These are phyloP conservation scores for Brenthis daphne DNA, from an alignment of 2,888 invertebrate genomes.

Conservation along the genomic window DNA sequence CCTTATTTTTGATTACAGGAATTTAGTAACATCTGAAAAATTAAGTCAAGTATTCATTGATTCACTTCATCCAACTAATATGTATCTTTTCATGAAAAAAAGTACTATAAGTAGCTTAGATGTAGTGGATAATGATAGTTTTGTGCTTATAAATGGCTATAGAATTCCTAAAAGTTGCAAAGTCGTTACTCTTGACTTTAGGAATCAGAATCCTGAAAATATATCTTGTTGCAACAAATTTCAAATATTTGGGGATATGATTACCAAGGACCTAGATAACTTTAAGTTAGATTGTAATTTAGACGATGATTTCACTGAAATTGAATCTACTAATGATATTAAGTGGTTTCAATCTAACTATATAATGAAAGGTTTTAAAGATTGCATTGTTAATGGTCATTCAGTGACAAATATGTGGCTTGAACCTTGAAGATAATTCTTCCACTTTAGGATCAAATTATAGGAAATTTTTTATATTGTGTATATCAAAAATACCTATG, in stretches of 20 bases:
- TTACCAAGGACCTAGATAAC: slow-evolving; percentile 48
- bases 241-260: slow-evolving; percentile 66
- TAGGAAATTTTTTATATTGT: slow-evolving; percentile 15
- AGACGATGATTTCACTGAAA: slow-evolving; percentile 55
- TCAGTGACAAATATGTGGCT: slow-evolving; percentile 80
- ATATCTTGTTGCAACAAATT: slow-evolving; percentile 69
- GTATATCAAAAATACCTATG: slow-evolving; percentile 19
- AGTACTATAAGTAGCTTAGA: slow-evolving; percentile 48
- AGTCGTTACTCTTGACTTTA: slow-evolving; percentile 65
- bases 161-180: slow-evolving; percentile 65
- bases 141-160: slow-evolving; percentile 61
- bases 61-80: slow-evolving; percentile 70
- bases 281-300: slow-evolving; percentile 44
- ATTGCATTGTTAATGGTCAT: slow-evolving; percentile 78
- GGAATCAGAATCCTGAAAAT: slow-evolving; percentile 51
- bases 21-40: slow-evolving; percentile 71
- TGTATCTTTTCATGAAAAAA: slow-evolving; percentile 77
- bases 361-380: slow-evolving; percentile 83
- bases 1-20: slow-evolving; percentile 51
- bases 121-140: slow-evolving; percentile 61
- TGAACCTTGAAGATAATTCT: slow-evolving; percentile 43
- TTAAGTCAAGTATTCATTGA: slow-evolving; percentile 67
- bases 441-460: not conserved
- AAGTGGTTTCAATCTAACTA: slow-evolving; percentile 81
- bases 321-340: slow-evolving; percentile 59